Conservation (phyloP, 1,140 invertebrate species). For the Polyergus mexicanus region DNA sequence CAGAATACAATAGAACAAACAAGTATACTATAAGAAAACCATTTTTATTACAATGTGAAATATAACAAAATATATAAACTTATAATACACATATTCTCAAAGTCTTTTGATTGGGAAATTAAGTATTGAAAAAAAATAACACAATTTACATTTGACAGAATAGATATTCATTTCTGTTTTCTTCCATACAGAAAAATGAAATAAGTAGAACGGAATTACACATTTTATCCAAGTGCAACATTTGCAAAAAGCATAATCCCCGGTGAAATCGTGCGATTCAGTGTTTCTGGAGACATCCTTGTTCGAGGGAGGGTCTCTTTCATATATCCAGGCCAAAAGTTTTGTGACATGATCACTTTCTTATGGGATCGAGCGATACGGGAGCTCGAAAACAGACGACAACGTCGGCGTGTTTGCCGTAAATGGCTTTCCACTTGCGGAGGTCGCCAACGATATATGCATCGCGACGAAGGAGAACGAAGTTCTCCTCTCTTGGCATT, state of each 20-base stretch:
- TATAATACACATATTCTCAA: too few relatives aligned
- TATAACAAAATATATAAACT: too few relatives aligned
- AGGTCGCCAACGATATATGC: slow-evolving; percentile 28
- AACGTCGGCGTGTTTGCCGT: slow-evolving; percentile 77
- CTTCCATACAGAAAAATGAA: not conserved
- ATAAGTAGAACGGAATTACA: not conserved
- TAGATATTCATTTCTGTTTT: too few relatives aligned
- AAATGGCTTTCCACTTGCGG: slow-evolving; percentile 77
- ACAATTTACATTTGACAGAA: too few relatives aligned
- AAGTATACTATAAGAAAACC: too few relatives aligned
- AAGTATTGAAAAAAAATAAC: too few relatives aligned
- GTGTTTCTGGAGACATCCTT: not conserved
- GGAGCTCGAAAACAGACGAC: slow-evolving; percentile 66
- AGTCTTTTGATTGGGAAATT: too few relatives aligned
- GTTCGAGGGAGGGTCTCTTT: not conserved
- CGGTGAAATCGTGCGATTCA: slow-evolving; percentile 13
- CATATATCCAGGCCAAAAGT: slow-evolving; percentile 82
- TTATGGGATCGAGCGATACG: slow-evolving; percentile 67
- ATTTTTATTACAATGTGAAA: too few relatives aligned
- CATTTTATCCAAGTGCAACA: not conserved
- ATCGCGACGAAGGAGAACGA: slow-evolving; percentile 46
- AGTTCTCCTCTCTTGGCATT: slow-evolving; percentile 62
- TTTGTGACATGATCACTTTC: slow-evolving; percentile 79
- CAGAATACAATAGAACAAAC: too few relatives aligned
- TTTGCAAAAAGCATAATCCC: slow-evolving; percentile 3